phyloP scores from a whole-genome alignment of 2,888 invertebrate genomes.

The Campaea margaritaria region DNA sequence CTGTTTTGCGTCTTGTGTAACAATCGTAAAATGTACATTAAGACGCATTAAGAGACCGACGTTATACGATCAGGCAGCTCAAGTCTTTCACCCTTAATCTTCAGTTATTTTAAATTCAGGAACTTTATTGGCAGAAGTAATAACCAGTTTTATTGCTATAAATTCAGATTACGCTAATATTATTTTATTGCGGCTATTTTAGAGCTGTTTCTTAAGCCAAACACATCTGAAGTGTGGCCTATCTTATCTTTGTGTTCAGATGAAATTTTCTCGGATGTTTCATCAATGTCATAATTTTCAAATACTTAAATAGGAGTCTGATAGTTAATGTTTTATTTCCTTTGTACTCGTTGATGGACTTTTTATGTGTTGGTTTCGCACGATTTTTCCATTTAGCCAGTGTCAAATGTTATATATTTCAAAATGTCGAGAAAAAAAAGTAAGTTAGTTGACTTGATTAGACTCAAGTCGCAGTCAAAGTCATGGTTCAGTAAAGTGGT shows the following conservation, averaged over 20 bases:
- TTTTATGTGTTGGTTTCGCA: no score
- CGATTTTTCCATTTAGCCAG: no score
- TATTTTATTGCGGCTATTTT: conserved; percentile 75
- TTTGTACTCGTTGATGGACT: no score
- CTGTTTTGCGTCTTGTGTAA: conserved; percentile 80
- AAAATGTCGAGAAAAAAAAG: no score
- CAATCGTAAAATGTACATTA: conserved; percentile 85
- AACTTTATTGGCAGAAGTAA: conserved; percentile 80
- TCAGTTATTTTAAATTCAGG: conserved; percentile 79
- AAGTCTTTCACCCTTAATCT: conserved; percentile 80
- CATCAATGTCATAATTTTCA: conserved; percentile 44
- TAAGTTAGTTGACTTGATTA: no score
- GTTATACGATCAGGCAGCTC: conserved; percentile 68
- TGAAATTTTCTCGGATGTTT: conserved; percentile 54
- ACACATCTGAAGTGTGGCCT: conserved; percentile 60
- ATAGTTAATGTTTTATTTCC: conserved; percentile 50
- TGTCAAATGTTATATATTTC: no score
- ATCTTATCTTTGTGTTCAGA: conserved; percentile 64
- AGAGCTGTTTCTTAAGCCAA: conserved; percentile 63
- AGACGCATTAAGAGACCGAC: conserved; percentile 79
- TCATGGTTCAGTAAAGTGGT: no score
- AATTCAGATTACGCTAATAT: conserved; percentile 79
- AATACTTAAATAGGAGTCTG: conserved; percentile 45
- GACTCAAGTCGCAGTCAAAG: no score
- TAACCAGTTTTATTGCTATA: conserved; percentile 78